Base-by-base conservation (phyloP, 2,113 vertebrate species). In the Paraplagusia blochii region DNA sequence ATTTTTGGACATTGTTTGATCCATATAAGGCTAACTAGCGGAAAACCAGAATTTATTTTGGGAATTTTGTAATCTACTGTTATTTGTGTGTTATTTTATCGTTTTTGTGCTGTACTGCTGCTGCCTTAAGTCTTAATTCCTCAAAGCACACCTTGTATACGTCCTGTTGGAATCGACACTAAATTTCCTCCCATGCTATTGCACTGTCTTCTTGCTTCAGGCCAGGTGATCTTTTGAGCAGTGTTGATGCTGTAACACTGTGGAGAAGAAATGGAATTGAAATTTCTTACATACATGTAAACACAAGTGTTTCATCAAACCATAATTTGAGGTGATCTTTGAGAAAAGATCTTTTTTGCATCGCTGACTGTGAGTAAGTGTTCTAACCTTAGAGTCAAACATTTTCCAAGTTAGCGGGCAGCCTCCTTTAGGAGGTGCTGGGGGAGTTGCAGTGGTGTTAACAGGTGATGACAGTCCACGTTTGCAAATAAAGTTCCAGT, bases 211-310 rank as follows among this genome's bases (percentile, higher is more conserved):
- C 92, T 89, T 36, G 95, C 92, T 0, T 90, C 84, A 18, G 84
- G 70, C 96, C 95, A 98, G 12, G 58, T 86, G 67, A 82, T 63
- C 62, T 17, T 82, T 0, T 79, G 85, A 63, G 69, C 76, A 13
- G 0, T 91, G 64, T 90, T 88, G 34, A 95, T 64, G 74, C 58
- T 93, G 75, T 94, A 94, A 78, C 96, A 98, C 96, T 98, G 58
- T n/a, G 16, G 18, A 55, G 6, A 22, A 49, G 1, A 63, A 46
- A 72, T 50, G 0, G 16, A 2, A n/a, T n/a, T n/a, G n/a, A 38
- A 36, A 44, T 6, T 1, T 3, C n/a, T n/a, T n/a, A n/a, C n/a
- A n/a, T n/a, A n/a, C n/a, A n/a, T n/a, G n/a, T n/a, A n/a, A n/a
- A n/a, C n/a, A n/a, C n/a, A n/a, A n/a, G n/a, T n/a, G n/a, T n/a